Evolutionary conservation across 2,113 vertebrate genomes (phyloP).

Genomic region (Podarcis muralis): DNA sequence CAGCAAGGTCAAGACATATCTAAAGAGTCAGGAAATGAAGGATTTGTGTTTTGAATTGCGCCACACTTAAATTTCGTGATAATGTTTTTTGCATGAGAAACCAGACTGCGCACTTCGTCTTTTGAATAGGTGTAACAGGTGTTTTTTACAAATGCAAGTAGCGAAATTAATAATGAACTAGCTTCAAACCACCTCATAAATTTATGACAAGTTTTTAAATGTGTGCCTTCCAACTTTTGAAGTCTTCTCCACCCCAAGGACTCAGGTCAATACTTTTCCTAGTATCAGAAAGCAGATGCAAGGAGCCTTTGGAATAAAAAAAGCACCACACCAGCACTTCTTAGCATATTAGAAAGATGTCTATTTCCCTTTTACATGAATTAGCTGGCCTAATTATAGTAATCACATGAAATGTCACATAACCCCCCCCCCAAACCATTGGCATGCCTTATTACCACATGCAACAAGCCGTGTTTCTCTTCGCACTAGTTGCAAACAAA

Average conservation of each 20-base stretch:
- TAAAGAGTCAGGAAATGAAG: no score
- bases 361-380: neutral
- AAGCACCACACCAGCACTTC: neutral
- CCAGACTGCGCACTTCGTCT: neutral
- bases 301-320: neutral
- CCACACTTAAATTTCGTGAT: neutral
- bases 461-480: slow-evolving; percentile 62
- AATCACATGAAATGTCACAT: neutral
- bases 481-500: slow-evolving; percentile 59
- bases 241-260: neutral
- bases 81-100: neutral
- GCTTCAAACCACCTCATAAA: neutral
- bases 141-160: neutral
- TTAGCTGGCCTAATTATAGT: neutral
- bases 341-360: neutral
- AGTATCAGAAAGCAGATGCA: neutral
- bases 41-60: no score
- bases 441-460: slow-evolving; percentile 68
- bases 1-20: neutral
- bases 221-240: neutral
- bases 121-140: neutral
- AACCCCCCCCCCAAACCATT: neutral
- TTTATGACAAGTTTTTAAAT: neutral
- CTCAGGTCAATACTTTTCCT: neutral
- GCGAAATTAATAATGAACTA: neutral